Conservation (phyloP, 2,113 vertebrate genomes). For the Conger conger region DNA sequence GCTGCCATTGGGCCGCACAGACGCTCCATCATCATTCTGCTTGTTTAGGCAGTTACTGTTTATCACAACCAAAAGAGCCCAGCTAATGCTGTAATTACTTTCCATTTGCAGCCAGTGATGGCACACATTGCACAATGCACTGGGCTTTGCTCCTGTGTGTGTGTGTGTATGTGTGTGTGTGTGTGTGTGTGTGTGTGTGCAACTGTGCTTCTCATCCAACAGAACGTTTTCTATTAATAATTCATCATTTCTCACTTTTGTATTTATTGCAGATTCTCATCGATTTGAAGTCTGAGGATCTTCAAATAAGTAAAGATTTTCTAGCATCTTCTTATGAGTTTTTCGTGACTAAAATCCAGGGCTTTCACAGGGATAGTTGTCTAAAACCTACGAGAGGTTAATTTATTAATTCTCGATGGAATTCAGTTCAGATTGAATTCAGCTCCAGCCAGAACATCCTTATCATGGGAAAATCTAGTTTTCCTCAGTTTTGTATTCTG, state of each 20-base stretch:
- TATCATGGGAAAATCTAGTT: neutral
- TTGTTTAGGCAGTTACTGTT: neutral
- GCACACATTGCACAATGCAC: neutral
- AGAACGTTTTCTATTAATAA: neutral
- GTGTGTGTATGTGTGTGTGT: constrained; percentile 29
- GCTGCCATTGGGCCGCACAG: too few species aligned
- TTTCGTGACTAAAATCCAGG: neutral
- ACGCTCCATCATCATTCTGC: neutral
- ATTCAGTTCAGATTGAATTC: neutral
- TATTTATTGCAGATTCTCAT: neutral
- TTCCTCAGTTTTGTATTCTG: neutral
- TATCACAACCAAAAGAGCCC: neutral
- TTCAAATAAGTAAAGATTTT: constrained; percentile 2
- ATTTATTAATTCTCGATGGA: neutral
- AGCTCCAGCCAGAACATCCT: too few species aligned
- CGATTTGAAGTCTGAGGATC: neutral
- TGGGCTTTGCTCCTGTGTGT: neutral
- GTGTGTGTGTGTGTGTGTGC: constrained; percentile 16
- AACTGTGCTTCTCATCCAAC: neutral
- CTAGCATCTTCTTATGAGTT: neutral
- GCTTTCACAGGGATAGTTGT: neutral
- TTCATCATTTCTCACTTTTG: neutral
- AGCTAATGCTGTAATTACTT: neutral
- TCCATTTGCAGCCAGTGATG: neutral
- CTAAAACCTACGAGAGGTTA: neutral